Percentiles rank a stretch among this genome's conserved stretches.
Conservation (phyloP, 2,888 invertebrate species). For the Parascotia fuliginaria region DNA sequence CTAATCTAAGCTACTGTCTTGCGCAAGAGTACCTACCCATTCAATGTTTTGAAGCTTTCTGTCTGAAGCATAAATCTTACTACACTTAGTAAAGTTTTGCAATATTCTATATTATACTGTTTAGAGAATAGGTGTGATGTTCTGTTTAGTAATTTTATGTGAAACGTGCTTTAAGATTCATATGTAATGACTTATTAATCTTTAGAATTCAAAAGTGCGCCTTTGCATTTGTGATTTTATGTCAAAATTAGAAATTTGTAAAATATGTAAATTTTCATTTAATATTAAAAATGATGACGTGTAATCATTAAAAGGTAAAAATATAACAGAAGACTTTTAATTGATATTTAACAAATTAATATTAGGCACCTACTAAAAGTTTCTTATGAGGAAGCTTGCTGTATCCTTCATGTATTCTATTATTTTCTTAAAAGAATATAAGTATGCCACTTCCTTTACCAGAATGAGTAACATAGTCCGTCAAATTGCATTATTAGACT, state of each 20-base stretch:
- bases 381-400: no score
- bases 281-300: no score
- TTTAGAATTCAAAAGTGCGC: not conserved
- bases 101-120: not conserved
- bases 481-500: no score
- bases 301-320: no score
- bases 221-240: not conserved
- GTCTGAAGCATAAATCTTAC: not conserved
- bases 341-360: no score
- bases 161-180: conserved; percentile 7
- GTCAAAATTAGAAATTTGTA: not conserved
- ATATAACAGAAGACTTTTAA: no score
- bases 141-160: conserved; percentile 3
- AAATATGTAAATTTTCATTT: no score
- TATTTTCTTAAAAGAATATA: no score
- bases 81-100: not conserved
- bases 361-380: no score
- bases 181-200: not conserved
- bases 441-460: no score
- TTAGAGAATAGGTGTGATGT: not conserved
- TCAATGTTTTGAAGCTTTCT: conserved; percentile 32
- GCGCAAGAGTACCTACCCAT: conserved; percentile 27
- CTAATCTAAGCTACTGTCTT: conserved; percentile 45
- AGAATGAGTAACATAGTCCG: no score
- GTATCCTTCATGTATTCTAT: no score